Evolutionary conservation across 1,140 invertebrate species (phyloP).

Genomic region (Saxidomus purpurata): DNA sequence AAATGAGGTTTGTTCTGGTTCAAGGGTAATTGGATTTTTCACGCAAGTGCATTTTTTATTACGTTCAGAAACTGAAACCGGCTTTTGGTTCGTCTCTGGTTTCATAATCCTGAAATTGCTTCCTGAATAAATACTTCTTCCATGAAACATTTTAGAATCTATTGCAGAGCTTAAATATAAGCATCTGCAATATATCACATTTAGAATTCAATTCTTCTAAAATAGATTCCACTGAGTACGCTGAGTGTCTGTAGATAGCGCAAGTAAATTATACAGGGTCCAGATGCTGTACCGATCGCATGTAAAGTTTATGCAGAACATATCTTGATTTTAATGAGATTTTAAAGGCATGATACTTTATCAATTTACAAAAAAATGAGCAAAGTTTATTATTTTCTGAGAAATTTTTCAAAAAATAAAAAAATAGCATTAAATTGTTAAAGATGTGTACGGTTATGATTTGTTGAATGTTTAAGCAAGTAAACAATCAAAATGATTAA

Average conservation of each 20-base stretch:
- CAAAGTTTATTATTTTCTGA: neutral
- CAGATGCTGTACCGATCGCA: neutral
- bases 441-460: no score
- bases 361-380: neutral
- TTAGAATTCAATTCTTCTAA: neutral
- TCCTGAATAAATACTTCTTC: neutral
- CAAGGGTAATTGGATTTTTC: constrained; percentile 18
- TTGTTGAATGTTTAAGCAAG: no score
- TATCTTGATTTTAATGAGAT: neutral
- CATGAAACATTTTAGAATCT: constrained; percentile 2
- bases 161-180: neutral
- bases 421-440: no score
- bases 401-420: no score
- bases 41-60: constrained; percentile 9
- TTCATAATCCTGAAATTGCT: neutral
- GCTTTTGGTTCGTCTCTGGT: neutral
- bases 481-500: neutral
- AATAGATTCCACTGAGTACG: neutral
- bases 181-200: constrained; percentile 1
- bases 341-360: neutral
- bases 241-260: neutral
- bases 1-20: neutral
- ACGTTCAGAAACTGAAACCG: neutral
- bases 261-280: neutral
- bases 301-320: neutral